phyloP scores from a whole-genome alignment of 2,113 vertebrate species.

The Neolamprologus longior region DNA sequence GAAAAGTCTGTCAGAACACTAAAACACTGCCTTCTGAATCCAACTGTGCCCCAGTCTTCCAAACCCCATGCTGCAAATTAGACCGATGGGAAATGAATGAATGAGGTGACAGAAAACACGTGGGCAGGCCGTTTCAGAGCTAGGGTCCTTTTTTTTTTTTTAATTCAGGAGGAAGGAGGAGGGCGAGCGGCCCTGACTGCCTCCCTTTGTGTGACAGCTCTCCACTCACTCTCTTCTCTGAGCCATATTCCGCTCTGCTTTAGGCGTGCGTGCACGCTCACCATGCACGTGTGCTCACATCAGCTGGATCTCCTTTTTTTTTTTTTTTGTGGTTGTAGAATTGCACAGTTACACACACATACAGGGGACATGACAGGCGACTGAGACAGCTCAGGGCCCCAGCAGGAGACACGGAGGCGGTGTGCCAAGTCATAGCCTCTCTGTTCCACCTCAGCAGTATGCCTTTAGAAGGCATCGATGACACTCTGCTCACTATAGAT shows the following conservation, averaged over 20 bases:
- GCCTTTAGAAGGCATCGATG: conserved; percentile 10
- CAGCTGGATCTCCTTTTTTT: not conserved
- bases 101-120: conserved; percentile 17
- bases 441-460: conserved; percentile 15
- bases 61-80: not conserved
- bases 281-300: not conserved
- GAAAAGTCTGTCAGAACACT: conserved; percentile 4
- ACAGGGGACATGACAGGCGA: not conserved
- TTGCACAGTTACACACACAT: not conserved
- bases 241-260: conserved; percentile 37
- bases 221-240: conserved; percentile 21
- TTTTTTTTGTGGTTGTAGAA: not conserved
- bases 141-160: not conserved
- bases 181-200: not conserved
- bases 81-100: conserved; percentile 11
- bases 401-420: conserved; percentile 26
- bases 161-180: not conserved
- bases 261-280: not conserved
- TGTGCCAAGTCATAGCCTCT: conserved; percentile 31
- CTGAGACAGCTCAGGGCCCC: conserved; percentile 19
- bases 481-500: conserved; percentile 13
- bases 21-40: not conserved
- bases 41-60: not conserved
- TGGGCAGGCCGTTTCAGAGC: not conserved
- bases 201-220: conserved; percentile 44